Percentiles rank a stretch among this genome's conserved stretches.
Conservation (phyloP, 2,797 vertebrate species). For the Triplophysa bombifrons region DNA sequence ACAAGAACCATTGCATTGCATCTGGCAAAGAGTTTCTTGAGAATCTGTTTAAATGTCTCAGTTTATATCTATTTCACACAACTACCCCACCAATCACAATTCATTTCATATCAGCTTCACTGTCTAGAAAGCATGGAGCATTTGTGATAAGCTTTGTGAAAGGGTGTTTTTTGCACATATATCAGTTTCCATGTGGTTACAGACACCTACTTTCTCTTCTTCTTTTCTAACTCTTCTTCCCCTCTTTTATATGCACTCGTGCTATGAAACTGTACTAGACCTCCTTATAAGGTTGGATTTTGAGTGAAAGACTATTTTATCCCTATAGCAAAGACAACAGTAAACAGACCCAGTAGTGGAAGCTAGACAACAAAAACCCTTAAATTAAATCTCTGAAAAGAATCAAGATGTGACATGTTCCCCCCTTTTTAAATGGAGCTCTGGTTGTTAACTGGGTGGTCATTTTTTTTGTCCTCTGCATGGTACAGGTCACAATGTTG, state of each 20-base stretch:
- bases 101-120: background rate
- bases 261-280: background rate
- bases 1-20: no score
- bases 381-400: conserved; percentile 13
- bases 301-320: background rate
- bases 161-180: background rate
- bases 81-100: background rate
- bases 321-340: background rate
- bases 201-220: conserved; percentile 13
- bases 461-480: background rate
- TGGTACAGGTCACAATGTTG: background rate
- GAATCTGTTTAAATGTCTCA: no score
- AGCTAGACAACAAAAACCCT: conserved; percentile 17
- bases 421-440: background rate
- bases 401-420: background rate
- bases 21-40: no score
- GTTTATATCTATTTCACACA: background rate
- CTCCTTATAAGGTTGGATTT: background rate
- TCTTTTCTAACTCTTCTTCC: conserved; percentile 15
- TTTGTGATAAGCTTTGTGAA: background rate
- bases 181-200: background rate
- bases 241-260: background rate
- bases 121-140: background rate
- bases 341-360: background rate
- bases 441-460: no score